Evolutionary conservation across 23 tunicate species (phyloP).

Genomic region (Styela clava): DNA sequence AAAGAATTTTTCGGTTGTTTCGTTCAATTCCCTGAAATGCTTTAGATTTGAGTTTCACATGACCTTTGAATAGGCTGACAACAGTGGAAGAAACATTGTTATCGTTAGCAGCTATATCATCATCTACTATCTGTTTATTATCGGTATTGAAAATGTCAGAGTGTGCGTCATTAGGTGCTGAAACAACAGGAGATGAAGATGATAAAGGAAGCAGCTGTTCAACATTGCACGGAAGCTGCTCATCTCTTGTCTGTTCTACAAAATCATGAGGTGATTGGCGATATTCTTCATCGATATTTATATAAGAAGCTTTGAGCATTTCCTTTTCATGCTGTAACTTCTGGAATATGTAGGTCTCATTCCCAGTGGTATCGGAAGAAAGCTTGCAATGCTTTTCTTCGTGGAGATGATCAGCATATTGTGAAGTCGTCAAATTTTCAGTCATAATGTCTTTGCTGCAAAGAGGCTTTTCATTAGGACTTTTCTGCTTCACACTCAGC

Average conservation of each 20-base stretch:
- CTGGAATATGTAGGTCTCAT: not conserved
- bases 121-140: not conserved
- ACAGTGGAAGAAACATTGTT: not conserved
- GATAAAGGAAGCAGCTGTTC: not conserved
- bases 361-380: not conserved
- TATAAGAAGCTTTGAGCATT: not conserved
- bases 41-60: constrained; percentile 2
- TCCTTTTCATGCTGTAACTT: not conserved
- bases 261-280: not conserved
- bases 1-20: not conserved
- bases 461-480: too few species aligned
- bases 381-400: not conserved
- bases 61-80: constrained; percentile 5
- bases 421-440: not conserved
- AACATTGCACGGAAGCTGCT: not conserved
- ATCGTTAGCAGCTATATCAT: not conserved
- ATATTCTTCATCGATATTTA: not conserved
- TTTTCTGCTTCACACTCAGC: too few species aligned
- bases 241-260: not conserved
- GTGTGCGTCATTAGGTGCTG: not conserved
- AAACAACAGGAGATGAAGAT: not conserved
- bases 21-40: not conserved
- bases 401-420: not conserved
- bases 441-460: too few species aligned
- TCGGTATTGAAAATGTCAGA: not conserved